phyloP scores from a whole-genome alignment of 2,797 vertebrate species.

The Danio choprae region DNA sequence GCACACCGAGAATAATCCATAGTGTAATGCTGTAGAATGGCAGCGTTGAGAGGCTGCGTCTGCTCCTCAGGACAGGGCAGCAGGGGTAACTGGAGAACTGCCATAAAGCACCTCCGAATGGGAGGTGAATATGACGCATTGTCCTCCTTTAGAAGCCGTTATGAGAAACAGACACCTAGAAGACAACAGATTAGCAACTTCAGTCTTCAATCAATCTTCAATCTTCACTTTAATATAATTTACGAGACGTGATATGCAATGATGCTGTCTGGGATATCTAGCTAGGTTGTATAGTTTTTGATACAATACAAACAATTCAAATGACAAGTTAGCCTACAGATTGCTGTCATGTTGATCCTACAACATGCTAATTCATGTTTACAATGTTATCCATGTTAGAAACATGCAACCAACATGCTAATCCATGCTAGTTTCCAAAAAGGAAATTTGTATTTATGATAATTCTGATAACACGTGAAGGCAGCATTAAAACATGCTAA shows the following conservation, averaged over 20 bases:
- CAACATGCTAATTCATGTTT: too few species aligned
- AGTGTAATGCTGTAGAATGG: conserved; percentile 69
- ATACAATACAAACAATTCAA: neutral
- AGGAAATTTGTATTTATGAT: too few species aligned
- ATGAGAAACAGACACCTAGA: conserved; percentile 61
- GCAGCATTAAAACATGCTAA: too few species aligned
- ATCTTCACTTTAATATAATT: neutral
- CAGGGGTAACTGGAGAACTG: conserved; percentile 67
- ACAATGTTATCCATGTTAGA: too few species aligned
- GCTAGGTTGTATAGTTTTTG: neutral
- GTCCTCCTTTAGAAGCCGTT: conserved; percentile 69
- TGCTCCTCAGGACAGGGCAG: conserved; percentile 62
- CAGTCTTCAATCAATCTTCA: neutral
- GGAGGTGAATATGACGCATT: conserved; percentile 79
- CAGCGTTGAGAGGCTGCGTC: conserved; percentile 60
- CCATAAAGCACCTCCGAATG: conserved; percentile 69
- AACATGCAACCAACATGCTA: too few species aligned
- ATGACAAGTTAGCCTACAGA: too few species aligned
- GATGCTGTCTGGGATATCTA: neutral
- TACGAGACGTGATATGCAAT: neutral
- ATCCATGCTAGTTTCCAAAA: too few species aligned
- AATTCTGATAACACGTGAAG: too few species aligned
- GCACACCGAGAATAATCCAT: conserved; percentile 77
- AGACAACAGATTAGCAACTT: conserved; percentile 47
- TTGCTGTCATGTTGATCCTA: too few species aligned